Percentiles rank a stretch among this genome's conserved stretches.
Evolutionary conservation across 2,888 invertebrate species (phyloP).

Genomic region (Lithosia quadra): DNA sequence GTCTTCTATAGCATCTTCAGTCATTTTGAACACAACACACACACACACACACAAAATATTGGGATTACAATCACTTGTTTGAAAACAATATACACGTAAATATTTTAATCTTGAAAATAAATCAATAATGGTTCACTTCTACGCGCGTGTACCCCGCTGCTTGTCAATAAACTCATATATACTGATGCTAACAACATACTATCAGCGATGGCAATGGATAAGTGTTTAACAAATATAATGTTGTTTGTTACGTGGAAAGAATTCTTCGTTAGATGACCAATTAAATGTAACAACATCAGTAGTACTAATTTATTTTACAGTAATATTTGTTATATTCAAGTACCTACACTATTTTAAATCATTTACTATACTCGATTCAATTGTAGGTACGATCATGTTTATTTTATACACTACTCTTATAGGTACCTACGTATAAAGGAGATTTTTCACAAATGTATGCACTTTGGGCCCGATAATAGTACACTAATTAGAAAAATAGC

Average conservation of each 20-base stretch:
- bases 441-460: too few species aligned
- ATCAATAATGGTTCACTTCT: neutral
- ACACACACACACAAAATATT: neutral
- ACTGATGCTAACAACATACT: neutral
- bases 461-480: too few species aligned
- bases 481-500: too few species aligned
- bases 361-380: too few species aligned
- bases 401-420: too few species aligned
- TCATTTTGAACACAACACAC: neutral
- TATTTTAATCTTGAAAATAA: neutral
- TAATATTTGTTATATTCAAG: neutral
- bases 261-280: too few species aligned
- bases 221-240: neutral
- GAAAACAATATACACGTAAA: neutral
- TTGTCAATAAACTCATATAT: neutral
- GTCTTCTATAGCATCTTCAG: neutral
- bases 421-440: too few species aligned
- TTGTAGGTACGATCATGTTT: too few species aligned
- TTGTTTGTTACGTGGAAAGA: neutral
- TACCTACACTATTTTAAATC: too few species aligned
- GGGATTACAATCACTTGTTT: neutral
- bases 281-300: neutral
- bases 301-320: neutral
- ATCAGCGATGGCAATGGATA: slow-evolving; percentile 4
- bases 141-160: neutral